Evolutionary conservation across 1,140 invertebrate genomes (phyloP), one percentile per base, ranked within the genome.

Genomic region (Andrena cerasifolii): DNA sequence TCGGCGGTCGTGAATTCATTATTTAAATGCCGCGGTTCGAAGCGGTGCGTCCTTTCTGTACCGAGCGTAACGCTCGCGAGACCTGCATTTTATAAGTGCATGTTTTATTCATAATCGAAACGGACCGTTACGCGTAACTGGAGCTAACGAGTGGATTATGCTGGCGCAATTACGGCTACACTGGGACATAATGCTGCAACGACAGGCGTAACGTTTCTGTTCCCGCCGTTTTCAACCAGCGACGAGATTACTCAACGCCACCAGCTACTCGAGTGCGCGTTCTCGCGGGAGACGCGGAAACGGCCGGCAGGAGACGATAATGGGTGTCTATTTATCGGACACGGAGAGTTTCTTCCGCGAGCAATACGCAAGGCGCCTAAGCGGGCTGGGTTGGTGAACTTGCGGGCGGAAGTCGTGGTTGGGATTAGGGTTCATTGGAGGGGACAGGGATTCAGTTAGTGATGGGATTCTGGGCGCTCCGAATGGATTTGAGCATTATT

Each of bases 101-200:
- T 82, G 81, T 83, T 82, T 82, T 83, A 82, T 82, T 78, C 80
- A 82, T 78, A 62, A 62, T 78, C 49, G 43, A 68, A 63, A 24
- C 40, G 28, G 14, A 28, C 43, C 14, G 65, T 68, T 70, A 40
- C 51, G 72, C 40, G 58, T 65, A 61, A 59, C 65, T 59, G 28
- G 43, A 8, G 51, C 54, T 65, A 80, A 83, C 79, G 61, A 59
- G 74, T 21, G 73, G 43, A 78, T 82, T 66, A 81, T 45, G 43
- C 56, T 61, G 53, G 16, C 33, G 54, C 40, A 82, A 83, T 83
- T 82, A 78, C 54, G 43, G 53, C 40, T 24, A 59, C 74, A 18
- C 45, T 62, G 43, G 43, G 54, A 62, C 28, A 31, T 36, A 28
- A 63, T 54, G 51, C 24, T 51, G 51, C 40, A 36, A 65, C 49